Percentiles rank a stretch among this genome's conserved stretches.
Evolutionary conservation across 2,113 vertebrate species (phyloP).

Genomic region (Cyanoliseus patagonus): DNA sequence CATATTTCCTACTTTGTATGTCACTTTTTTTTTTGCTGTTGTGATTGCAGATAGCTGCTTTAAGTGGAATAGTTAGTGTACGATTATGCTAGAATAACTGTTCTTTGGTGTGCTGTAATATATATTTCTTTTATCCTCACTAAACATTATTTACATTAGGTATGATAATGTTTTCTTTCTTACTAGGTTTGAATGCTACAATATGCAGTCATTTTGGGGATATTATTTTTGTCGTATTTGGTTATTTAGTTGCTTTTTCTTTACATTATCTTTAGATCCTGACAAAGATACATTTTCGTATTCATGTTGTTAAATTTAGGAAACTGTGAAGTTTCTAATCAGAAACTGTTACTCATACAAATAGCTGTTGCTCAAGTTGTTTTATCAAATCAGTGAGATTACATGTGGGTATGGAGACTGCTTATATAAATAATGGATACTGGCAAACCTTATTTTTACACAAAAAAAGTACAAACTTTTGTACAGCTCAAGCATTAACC

Average conservation of each 20-base stretch:
- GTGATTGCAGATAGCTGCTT: neutral
- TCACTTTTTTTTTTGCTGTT: neutral
- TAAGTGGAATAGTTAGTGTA: neutral
- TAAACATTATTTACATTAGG: neutral
- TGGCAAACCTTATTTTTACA: neutral
- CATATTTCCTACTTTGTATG: neutral
- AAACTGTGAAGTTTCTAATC: neutral
- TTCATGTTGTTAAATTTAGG: neutral
- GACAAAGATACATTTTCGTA: neutral
- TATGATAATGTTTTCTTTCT: neutral
- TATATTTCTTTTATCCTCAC: neutral
- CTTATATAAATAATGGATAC: neutral
- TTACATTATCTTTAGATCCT: neutral
- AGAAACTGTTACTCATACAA: neutral
- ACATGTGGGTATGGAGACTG: neutral
- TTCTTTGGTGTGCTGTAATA: neutral
- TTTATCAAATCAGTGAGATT: neutral
- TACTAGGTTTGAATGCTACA: neutral
- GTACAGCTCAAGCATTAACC: neutral
- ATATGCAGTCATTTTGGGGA: neutral
- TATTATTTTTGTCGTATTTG: neutral
- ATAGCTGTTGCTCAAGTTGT: neutral
- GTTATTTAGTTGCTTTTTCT: neutral
- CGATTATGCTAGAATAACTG: neutral
- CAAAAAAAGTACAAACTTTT: neutral